A percentile compares a stretch with the other conserved stretches of the same genome.
Conservation (phyloP, 2,113 vertebrate genomes). For the Miniopterus natalensis region DNA sequence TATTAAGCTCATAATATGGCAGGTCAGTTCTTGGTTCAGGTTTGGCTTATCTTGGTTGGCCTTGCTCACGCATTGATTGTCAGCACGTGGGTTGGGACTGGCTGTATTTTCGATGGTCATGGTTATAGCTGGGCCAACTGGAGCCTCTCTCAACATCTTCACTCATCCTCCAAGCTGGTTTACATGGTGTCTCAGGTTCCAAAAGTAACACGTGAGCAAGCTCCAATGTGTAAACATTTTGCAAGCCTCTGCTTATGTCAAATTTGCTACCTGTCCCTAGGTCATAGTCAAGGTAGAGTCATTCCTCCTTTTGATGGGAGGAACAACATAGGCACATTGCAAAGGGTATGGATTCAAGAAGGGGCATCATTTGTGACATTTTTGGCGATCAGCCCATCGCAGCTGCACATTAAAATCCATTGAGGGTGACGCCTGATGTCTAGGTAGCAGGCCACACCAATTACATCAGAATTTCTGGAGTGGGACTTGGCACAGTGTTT, state of each 20-base stretch:
- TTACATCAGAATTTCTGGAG: not conserved
- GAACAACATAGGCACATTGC: not conserved
- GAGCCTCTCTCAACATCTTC: not conserved
- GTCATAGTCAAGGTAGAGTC: not conserved
- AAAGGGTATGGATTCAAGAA: not conserved
- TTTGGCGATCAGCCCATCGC: not conserved
- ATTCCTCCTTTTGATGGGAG: not conserved
- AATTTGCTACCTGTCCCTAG: not conserved
- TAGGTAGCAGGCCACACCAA: not conserved
- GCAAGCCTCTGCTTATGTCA: not conserved
- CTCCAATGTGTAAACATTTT: not conserved
- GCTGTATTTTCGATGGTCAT: not conserved
- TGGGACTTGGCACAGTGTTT: not conserved
- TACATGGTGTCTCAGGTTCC: not conserved
- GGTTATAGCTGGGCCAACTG: not conserved
- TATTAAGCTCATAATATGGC: not conserved
- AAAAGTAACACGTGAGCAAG: conserved; percentile 4
- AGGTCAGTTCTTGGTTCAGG: not conserved
- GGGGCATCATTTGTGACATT: not conserved
- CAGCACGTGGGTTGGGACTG: not conserved
- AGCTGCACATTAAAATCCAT: not conserved
- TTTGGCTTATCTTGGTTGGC: not conserved
- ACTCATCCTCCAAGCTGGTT: not conserved
- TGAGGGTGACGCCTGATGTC: not conserved
- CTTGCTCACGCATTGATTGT: not conserved